These are phyloP conservation scores for Cardiocondyla obscurior DNA, from an alignment of 1,140 invertebrate genomes.

Conservation along the genomic window DNA sequence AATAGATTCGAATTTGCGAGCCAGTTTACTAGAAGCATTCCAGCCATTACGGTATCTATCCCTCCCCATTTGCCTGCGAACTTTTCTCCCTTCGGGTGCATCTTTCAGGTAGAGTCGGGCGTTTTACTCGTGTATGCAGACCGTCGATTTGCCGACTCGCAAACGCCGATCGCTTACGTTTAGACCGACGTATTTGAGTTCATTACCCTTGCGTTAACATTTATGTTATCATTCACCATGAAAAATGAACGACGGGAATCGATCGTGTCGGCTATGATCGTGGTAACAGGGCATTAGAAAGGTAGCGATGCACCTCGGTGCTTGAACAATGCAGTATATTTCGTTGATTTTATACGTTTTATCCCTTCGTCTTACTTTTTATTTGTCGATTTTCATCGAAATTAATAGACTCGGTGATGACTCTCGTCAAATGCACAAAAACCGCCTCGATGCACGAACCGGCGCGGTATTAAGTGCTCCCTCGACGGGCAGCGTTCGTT, in stretches of 20 bases:
- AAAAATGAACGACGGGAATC: constrained; percentile 40
- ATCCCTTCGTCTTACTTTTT: too few relatives aligned
- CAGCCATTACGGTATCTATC: constrained; percentile 48
- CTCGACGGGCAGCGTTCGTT: neutral
- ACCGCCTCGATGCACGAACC: too few relatives aligned
- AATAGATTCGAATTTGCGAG: constrained; percentile 46
- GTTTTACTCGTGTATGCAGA: constrained; percentile 29
- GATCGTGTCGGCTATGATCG: neutral
- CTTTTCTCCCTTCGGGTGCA: constrained; percentile 45
- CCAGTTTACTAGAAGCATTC: constrained; percentile 39
- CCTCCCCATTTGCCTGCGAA: constrained; percentile 46
- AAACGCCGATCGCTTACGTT: constrained; percentile 28
- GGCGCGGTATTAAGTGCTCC: too few relatives aligned
- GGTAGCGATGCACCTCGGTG: neutral
- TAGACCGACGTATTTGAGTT: constrained; percentile 23
- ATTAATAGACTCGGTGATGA: too few relatives aligned
- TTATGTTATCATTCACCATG: constrained; percentile 26
- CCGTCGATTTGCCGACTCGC: constrained; percentile 45
- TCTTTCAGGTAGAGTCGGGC: constrained; percentile 37
- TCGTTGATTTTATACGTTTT: too few relatives aligned
- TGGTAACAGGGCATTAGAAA: neutral
- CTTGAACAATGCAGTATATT: neutral
- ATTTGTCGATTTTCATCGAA: too few relatives aligned
- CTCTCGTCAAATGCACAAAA: too few relatives aligned
- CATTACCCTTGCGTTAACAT: constrained; percentile 50